Conservation (phyloP, 2,797 vertebrate species). For the Merluccius polli region DNA sequence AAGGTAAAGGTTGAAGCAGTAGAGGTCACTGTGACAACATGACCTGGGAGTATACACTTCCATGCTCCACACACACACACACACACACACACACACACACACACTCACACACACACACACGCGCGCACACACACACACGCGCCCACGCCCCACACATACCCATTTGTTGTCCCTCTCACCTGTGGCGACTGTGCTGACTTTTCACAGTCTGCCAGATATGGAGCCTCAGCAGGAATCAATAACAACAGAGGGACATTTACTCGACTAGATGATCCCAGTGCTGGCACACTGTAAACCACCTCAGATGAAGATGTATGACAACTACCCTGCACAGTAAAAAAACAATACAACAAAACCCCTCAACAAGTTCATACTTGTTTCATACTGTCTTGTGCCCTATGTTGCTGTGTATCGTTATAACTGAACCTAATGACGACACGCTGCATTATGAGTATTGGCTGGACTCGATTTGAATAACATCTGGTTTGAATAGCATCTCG, state of each 20-base stretch:
- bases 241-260: slow-evolving; percentile 38
- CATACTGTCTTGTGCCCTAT: not conserved
- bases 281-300: not conserved
- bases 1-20: slow-evolving; percentile 4
- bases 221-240: slow-evolving; percentile 37
- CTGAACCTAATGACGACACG: not conserved
- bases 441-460: not conserved
- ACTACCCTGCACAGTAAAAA: not conserved
- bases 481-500: not conserved
- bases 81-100: slow-evolving; percentile 23
- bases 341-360: not conserved
- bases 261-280: slow-evolving; percentile 16
- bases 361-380: not conserved
- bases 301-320: not conserved
- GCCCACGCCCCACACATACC: slow-evolving; percentile 20
- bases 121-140: slow-evolving; percentile 21
- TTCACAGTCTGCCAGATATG: slow-evolving; percentile 14
- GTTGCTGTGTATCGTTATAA: not conserved
- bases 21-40: slow-evolving; percentile 69
- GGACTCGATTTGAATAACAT: not conserved
- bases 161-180: slow-evolving; percentile 18
- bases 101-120: slow-evolving; percentile 15
- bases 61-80: not conserved
- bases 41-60: slow-evolving; percentile 29
- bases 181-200: not conserved